phyloP scores from a whole-genome alignment of 35 echinoderm and acorn worm species.

The Ptychodera flava region DNA sequence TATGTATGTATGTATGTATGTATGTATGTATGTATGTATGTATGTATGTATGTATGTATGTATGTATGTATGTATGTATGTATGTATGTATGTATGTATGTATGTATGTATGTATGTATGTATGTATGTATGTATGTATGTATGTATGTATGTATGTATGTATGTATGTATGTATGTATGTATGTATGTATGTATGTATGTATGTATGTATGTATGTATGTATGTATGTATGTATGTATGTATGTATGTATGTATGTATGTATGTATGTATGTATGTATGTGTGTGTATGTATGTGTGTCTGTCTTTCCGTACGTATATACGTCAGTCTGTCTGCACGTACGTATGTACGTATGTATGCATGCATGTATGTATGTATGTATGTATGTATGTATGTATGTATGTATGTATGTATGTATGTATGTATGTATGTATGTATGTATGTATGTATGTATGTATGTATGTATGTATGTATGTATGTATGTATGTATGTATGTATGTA shows the following conservation, averaged over 20 bases:
- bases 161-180: not conserved
- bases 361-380: no score
- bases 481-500: not conserved
- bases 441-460: no score
- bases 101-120: slow-evolving; percentile 2
- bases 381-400: no score
- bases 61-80: not conserved
- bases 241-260: not conserved
- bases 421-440: no score
- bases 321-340: no score
- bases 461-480: not conserved
- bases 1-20: not conserved
- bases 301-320: no score
- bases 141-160: not conserved
- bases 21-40: not conserved
- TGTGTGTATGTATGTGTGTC: no score
- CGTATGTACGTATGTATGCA: no score
- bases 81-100: not conserved
- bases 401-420: no score
- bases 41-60: not conserved
- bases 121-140: not conserved
- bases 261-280: not conserved
- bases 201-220: not conserved
- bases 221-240: not conserved
- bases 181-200: not conserved